Evolutionary conservation across 2,797 vertebrate species (phyloP).

Genomic region (Martes flavigula): DNA sequence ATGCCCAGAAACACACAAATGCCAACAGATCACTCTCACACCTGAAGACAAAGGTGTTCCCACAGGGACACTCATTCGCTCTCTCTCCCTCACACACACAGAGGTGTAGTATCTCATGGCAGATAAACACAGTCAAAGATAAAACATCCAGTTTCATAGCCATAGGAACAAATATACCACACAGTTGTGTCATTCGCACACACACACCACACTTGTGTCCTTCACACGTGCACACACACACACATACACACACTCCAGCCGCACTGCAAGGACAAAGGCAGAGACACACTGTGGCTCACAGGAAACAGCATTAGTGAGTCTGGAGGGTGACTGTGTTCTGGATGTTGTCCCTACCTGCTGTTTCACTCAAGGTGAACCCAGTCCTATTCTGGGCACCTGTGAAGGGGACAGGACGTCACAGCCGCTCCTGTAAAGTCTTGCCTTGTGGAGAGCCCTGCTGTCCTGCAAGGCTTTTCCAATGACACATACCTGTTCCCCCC

Average conservation of each 20-base stretch:
- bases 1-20: not conserved
- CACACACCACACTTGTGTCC: not conserved
- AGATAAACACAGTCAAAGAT: not conserved
- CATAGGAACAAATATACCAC: not conserved
- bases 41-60: not conserved
- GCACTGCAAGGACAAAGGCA: not conserved
- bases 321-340: not conserved
- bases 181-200: not conserved
- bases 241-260: not conserved
- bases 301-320: accelerated
- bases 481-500: accelerated
- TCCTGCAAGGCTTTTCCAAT: not conserved
- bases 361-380: not conserved
- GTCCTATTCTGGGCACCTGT: not conserved
- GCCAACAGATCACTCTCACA: not conserved
- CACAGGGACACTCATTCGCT: too few relatives aligned
- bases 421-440: not conserved
- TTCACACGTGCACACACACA: not conserved
- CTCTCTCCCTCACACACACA: not conserved
- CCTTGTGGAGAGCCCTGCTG: accelerated
- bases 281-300: not conserved
- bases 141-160: not conserved
- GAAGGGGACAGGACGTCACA: accelerated
- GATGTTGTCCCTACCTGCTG: accelerated
- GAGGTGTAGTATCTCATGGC: not conserved